These are phyloP conservation scores for Meghimatium bilineatum DNA, from an alignment of 2,888 invertebrate species.

Conservation along the genomic window DNA sequence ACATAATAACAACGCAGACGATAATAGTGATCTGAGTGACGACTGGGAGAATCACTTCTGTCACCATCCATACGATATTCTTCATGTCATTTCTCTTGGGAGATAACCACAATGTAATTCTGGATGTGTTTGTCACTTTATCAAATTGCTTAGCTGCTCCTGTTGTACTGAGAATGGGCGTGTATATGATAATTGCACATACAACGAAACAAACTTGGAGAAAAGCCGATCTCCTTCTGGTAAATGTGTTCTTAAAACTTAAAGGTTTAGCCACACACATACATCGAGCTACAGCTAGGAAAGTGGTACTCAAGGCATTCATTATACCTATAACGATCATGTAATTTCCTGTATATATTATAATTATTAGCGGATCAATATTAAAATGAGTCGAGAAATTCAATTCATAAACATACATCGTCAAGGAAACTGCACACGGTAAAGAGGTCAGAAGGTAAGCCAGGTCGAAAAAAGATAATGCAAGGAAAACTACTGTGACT, in stretches of 20 bases:
- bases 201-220: not conserved
- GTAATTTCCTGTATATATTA: not conserved
- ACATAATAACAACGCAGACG: conserved; percentile 16
- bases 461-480: not conserved
- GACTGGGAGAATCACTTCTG: not conserved
- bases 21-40: conserved; percentile 9
- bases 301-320: not conserved
- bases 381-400: not conserved
- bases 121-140: not conserved
- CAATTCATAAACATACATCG: not conserved
- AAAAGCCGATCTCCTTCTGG: not conserved
- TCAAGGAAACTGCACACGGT: not conserved
- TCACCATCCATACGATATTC: not conserved
- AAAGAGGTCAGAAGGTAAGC: not conserved
- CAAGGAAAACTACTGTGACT: not conserved
- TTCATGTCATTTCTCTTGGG: not conserved
- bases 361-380: not conserved
- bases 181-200: not conserved
- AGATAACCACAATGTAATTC: not conserved
- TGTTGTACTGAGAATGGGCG: not conserved
- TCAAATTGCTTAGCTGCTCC: not conserved
- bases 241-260: not conserved
- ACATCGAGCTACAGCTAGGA: not conserved
- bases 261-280: not conserved
- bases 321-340: not conserved